phyloP scores from a whole-genome alignment of 1,140 invertebrate genomes.

The Armadillidium nasatum region DNA sequence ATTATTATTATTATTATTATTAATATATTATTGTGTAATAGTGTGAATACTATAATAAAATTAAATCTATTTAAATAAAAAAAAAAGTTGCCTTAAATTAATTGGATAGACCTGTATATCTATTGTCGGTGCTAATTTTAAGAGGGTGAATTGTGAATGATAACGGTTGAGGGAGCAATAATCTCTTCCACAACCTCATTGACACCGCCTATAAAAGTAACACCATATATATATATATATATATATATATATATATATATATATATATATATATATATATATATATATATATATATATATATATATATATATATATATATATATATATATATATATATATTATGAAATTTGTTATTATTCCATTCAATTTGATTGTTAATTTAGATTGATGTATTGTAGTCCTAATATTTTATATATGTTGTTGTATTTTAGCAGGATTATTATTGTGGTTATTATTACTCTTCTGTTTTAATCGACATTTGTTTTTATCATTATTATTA shows the following conservation, averaged over 20 bases:
- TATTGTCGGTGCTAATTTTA: not conserved
- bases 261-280: slow-evolving; percentile 13
- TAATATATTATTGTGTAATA: not conserved
- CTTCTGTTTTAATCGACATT: not conserved
- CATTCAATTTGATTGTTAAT: too few relatives aligned
- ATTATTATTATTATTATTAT: not conserved
- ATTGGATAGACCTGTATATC: not conserved
- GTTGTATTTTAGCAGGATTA: too few relatives aligned
- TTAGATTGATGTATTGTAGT: too few relatives aligned
- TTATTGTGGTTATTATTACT: not conserved
- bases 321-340: slow-evolving; percentile 19
- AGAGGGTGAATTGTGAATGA: not conserved
- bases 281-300: slow-evolving; percentile 14
- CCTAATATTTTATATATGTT: too few relatives aligned
- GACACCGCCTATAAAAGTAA: too few relatives aligned
- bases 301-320: slow-evolving; percentile 20
- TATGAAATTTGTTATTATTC: not conserved
- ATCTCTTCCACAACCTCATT: too few relatives aligned
- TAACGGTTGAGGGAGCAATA: too few relatives aligned
- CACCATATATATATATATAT: not conserved
- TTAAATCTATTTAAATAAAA: not conserved
- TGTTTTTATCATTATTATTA: not conserved
- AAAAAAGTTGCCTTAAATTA: slow-evolving; percentile 5
- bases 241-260: not conserved
- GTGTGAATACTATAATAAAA: not conserved